phyloP scores from a whole-genome alignment of 1,140 invertebrate genomes.

The Drosophila suzukii region DNA sequence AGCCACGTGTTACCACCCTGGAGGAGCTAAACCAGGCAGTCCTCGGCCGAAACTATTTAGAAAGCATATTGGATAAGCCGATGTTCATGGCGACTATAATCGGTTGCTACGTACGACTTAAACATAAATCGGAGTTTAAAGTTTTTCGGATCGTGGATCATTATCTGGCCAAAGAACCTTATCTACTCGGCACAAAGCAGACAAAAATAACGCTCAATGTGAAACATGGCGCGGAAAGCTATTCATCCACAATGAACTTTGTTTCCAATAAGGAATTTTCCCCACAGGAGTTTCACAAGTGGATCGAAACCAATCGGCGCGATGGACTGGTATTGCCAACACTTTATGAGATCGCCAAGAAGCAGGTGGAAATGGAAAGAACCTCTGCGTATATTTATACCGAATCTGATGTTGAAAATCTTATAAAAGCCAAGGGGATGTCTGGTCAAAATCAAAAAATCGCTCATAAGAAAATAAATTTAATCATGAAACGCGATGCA shows the following conservation, averaged over 20 bases:
- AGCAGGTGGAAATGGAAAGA: conserved; percentile 28
- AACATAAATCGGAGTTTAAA: neutral
- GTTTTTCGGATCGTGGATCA: conserved; percentile 29
- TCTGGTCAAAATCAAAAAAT: conserved; percentile 1
- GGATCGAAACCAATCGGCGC: neutral
- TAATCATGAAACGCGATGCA: conserved; percentile 44
- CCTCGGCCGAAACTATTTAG: conserved; percentile 38
- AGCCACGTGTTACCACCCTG: neutral
- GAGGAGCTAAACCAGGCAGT: conserved; percentile 22
- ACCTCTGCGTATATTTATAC: conserved; percentile 28
- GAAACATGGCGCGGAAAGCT: conserved; percentile 1
- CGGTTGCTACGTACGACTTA: conserved; percentile 47
- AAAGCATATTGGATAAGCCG: conserved; percentile 46
- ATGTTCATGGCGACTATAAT: conserved; percentile 36
- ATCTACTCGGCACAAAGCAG: conserved; percentile 12
- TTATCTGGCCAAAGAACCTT: neutral
- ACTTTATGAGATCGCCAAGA: conserved; percentile 17
- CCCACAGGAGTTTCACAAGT: conserved; percentile 21
- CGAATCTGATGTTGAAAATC: conserved; percentile 41
- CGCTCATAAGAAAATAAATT: conserved; percentile 30
- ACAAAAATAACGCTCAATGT: conserved; percentile 27
- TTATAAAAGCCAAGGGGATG: conserved; percentile 25
- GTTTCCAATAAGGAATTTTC: conserved; percentile 41
- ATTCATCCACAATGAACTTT: conserved; percentile 18
- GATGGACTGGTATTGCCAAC: neutral